phyloP scores from a whole-genome alignment of 2,797 vertebrate species.

The Halcyon smyrnensis region DNA sequence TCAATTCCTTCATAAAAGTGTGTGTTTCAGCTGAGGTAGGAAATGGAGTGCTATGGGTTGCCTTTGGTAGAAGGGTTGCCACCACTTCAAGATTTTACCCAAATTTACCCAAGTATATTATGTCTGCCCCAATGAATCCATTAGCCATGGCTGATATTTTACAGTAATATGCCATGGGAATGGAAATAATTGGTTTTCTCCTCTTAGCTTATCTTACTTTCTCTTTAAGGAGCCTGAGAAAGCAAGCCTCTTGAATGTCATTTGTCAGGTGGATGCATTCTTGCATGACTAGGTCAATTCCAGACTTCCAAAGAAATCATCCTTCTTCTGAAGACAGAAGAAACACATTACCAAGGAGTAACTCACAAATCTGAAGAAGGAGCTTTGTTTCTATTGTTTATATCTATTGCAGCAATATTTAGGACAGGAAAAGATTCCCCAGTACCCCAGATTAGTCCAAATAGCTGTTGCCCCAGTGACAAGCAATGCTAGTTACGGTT shows the following conservation, averaged over 20 bases:
- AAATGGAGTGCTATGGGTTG: fast-evolving
- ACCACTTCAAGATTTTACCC: background rate
- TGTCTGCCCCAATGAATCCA: background rate
- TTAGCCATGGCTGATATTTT: background rate
- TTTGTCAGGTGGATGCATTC: background rate
- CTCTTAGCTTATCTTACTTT: background rate
- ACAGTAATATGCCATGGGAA: background rate
- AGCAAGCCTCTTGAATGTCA: background rate
- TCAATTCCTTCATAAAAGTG: background rate
- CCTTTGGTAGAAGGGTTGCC: background rate
- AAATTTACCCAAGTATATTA: background rate
- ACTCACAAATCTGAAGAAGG: background rate
- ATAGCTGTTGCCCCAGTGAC: background rate
- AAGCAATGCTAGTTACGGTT: background rate
- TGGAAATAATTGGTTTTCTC: background rate
- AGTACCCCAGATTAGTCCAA: background rate
- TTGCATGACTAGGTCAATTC: background rate
- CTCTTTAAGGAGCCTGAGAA: background rate
- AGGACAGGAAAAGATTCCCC: background rate
- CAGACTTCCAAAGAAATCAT: background rate
- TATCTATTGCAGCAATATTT: background rate
- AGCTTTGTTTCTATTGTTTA: background rate
- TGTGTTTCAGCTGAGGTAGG: background rate
- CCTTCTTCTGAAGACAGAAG: background rate
- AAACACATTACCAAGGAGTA: background rate